These are phyloP conservation scores for Dendrolimus kikuchii DNA, from an alignment of 1,140 invertebrate genomes.

Conservation along the genomic window DNA sequence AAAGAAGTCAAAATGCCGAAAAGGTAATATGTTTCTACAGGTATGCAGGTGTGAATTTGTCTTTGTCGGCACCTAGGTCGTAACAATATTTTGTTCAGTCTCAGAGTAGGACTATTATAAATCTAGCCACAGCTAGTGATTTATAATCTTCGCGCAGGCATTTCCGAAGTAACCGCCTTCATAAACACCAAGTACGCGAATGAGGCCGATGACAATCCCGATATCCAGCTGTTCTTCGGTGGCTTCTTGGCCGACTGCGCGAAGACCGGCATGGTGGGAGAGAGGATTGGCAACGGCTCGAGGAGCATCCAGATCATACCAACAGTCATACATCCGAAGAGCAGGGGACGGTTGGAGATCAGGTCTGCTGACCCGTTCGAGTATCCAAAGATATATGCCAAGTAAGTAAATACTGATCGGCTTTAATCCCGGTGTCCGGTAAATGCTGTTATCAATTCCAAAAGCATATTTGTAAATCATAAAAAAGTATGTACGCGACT, in stretches of 20 bases:
- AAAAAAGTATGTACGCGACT: too few relatives aligned
- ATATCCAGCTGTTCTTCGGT: slow-evolving; percentile 89
- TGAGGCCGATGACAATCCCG: slow-evolving; percentile 82
- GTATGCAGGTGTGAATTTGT: too few relatives aligned
- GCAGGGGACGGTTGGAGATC: slow-evolving; percentile 83
- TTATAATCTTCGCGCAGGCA: slow-evolving; percentile 61
- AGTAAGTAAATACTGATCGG: slow-evolving; percentile 28
- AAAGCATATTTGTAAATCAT: too few relatives aligned
- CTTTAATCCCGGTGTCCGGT: not conserved
- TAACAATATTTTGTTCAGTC: too few relatives aligned
- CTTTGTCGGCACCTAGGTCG: too few relatives aligned
- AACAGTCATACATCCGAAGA: slow-evolving; percentile 84
- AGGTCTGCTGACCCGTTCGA: slow-evolving; percentile 80
- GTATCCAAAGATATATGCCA: slow-evolving; percentile 65
- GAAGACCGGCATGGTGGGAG: slow-evolving; percentile 87
- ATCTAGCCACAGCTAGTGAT: too few relatives aligned
- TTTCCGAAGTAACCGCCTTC: slow-evolving; percentile 88
- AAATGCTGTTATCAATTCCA: too few relatives aligned
- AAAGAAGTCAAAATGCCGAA: too few relatives aligned
- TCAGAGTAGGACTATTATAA: too few relatives aligned
- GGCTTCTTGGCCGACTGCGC: slow-evolving; percentile 88
- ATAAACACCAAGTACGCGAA: slow-evolving; percentile 87
- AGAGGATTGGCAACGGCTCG: slow-evolving; percentile 77
- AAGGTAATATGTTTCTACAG: too few relatives aligned
- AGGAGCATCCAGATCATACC: slow-evolving; percentile 77